Evolutionary conservation across 2,113 vertebrate species (phyloP), one percentile per base, ranked within the genome.

Genomic region (Aegypius monachus): DNA sequence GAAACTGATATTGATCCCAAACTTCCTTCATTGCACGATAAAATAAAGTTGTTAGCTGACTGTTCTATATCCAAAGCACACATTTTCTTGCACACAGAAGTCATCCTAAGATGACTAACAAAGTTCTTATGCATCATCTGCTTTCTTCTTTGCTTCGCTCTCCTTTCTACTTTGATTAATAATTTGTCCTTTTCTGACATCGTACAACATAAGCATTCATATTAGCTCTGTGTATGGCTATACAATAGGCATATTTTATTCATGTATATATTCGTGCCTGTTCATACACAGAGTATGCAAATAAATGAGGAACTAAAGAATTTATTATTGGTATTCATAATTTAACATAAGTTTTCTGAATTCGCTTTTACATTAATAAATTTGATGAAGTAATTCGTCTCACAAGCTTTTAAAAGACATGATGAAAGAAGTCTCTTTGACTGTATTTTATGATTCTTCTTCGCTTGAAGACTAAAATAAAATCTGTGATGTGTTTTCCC

Each of bases 221-320:
- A 89, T 82, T 75, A 94, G 66, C 65, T 92, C 61, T 90, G 36
- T 79, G 50, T 65, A n/a, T 73, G 61, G 36, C 70, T 89, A 42
- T 68, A 89, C 16, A 93, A 65, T 89, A 59, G 70, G 31, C 40
- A n/a, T 94, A 65, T 87, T 91, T 96, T 95, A 94, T 96, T 97
- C 22, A 86, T 93, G 65, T 25, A 84, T 90, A 62, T 87, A 92
- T 88, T 91, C 38, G 42, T 50, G 40, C 16, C 63, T 78, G 34
- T 62, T 88, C 48, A 4, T 73, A 75, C n/a, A 32, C 61, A 87
- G 50, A 89, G 53, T 86, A 80, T 0, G 1, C 83, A 95, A 81
- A 90, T 87, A 89, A 92, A 88, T 50, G 66, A 91, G 62, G 53
- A 95, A 87, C 58, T 90, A 34, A 94, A 80, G 78, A 95, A 93